phyloP scores from a whole-genome alignment of 2,113 vertebrate species.

The Pagrus major region DNA sequence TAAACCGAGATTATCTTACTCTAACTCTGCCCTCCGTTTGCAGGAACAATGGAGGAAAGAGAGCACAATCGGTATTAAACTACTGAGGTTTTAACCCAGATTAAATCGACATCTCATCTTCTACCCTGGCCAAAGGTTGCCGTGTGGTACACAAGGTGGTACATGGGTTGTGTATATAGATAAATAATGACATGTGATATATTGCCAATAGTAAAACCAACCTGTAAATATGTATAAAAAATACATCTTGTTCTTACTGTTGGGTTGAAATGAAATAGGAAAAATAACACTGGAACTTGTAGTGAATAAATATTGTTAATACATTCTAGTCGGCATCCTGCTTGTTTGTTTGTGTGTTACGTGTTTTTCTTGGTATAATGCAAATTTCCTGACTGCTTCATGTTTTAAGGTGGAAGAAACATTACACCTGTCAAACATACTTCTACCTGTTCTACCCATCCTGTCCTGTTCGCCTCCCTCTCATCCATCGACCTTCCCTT shows the following conservation, averaged over 20 bases:
- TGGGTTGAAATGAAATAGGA: constrained; percentile 69
- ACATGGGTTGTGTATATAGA: constrained; percentile 65
- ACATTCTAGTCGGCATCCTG: constrained; percentile 52
- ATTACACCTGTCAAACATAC: not conserved
- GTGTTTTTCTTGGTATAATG: not conserved
- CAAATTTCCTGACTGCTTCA: not conserved
- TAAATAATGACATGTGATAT: constrained; percentile 53
- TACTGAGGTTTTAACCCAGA: constrained; percentile 35
- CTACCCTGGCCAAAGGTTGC: constrained; percentile 26
- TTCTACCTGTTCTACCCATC: not conserved
- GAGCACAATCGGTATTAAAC: constrained; percentile 42
- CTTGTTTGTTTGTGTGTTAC: constrained; percentile 7
- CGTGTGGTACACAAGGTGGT: constrained; percentile 36
- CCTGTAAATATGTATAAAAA: constrained; percentile 80
- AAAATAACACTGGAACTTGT: constrained; percentile 78
- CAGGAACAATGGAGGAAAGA: constrained; percentile 9
- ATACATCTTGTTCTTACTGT: constrained; percentile 73
- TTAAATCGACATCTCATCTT: constrained; percentile 40
- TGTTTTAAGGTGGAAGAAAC: not conserved
- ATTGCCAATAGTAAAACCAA: constrained; percentile 70
- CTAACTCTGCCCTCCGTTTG: constrained; percentile 18
- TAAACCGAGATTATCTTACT: constrained; percentile 51
- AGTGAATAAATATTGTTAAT: constrained; percentile 83
- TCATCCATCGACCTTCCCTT: not conserved
- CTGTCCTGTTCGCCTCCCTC: too few species aligned